These are phyloP conservation scores for Nomada fabriciana DNA, from an alignment of 2,888 invertebrate species.

Conservation along the genomic window DNA sequence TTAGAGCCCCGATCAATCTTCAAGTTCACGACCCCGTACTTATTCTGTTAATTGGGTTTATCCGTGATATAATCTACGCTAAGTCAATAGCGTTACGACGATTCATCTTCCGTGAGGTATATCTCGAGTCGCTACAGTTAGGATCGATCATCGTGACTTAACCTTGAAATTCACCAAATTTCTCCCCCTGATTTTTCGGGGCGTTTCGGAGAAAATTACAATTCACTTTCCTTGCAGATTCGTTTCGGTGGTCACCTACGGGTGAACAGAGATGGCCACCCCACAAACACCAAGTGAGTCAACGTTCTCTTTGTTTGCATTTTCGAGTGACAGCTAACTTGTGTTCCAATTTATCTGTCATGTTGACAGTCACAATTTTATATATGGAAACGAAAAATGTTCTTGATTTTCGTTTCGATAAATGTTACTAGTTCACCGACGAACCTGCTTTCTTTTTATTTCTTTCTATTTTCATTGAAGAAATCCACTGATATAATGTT, in stretches of 20 bases:
- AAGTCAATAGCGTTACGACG: slow-evolving; percentile 61
- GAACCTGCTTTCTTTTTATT: background rate
- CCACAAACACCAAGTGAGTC: slow-evolving; percentile 73
- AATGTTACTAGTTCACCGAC: background rate
- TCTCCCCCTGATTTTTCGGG: slow-evolving; percentile 9
- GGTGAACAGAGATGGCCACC: slow-evolving; percentile 72
- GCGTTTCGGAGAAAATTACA: slow-evolving; percentile 29
- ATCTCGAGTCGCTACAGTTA: slow-evolving; percentile 43
- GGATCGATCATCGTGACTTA: slow-evolving; percentile 69
- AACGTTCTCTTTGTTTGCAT: background rate
- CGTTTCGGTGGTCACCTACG: slow-evolving; percentile 58
- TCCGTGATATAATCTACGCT: slow-evolving; percentile 64
- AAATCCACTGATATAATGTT: background rate
- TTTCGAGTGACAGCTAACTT: background rate
- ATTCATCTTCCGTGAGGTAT: slow-evolving; percentile 61
- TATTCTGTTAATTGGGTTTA: slow-evolving; percentile 66
- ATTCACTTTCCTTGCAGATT: slow-evolving; percentile 56
- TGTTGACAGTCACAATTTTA: slow-evolving; percentile 50
- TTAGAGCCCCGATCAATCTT: slow-evolving; percentile 70
- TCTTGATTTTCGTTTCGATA: background rate
- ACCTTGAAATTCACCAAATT: slow-evolving; percentile 69
- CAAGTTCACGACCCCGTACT: slow-evolving; percentile 65
- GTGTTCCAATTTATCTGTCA: slow-evolving; percentile 46
- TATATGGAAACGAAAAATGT: background rate
- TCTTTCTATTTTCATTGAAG: slow-evolving; percentile 11